Evolutionary conservation across 2,113 vertebrate species (phyloP).

Genomic region (Tetrao urogallus): DNA sequence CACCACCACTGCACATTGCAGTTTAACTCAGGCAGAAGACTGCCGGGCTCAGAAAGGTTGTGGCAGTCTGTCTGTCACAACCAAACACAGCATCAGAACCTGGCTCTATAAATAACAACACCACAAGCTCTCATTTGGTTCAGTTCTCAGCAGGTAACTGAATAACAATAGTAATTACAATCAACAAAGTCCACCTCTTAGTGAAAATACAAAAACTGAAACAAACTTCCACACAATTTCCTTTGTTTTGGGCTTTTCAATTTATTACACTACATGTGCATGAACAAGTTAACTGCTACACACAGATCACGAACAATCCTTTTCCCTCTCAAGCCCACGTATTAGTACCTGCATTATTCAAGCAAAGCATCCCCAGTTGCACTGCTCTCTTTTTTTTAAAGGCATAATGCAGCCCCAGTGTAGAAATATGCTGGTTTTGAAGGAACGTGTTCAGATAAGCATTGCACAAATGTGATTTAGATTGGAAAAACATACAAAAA

Average conservation of each 20-base stretch:
- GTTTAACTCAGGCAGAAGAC: slow-evolving; percentile 6
- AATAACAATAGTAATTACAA: background rate
- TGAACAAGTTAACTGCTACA: background rate
- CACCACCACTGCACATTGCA: background rate
- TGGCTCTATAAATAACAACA: background rate
- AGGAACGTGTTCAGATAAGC: background rate
- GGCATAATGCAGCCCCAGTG: background rate
- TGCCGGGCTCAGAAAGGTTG: background rate
- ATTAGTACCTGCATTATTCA: background rate
- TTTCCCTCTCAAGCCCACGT: background rate
- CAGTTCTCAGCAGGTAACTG: background rate
- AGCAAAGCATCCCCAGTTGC: background rate
- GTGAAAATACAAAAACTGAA: background rate
- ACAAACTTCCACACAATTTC: background rate
- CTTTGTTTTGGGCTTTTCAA: background rate
- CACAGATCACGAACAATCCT: background rate
- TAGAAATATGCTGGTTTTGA: background rate
- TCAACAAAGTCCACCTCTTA: background rate
- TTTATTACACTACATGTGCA: background rate
- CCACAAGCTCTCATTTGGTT: background rate
- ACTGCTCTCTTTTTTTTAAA: background rate
- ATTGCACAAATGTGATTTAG: background rate
- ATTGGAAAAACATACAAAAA: background rate
- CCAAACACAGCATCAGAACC: background rate
- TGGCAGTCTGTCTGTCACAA: background rate